Evolutionary conservation across 2,113 vertebrate species (phyloP), one percentile per base, ranked within the genome.

Genomic region (Polyodon spathula): DNA sequence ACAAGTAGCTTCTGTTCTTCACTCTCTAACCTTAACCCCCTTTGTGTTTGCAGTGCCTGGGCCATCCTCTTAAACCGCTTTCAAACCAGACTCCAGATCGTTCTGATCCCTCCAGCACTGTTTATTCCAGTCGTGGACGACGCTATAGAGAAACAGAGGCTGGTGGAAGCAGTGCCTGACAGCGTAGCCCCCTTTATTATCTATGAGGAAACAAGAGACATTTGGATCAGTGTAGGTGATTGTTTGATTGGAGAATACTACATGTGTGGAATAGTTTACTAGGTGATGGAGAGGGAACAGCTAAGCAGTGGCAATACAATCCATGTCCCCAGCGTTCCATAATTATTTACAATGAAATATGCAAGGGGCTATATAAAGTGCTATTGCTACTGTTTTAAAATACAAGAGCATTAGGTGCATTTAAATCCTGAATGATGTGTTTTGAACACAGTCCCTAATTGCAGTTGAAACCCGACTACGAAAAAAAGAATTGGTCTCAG

Each of bases 211-310:
- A 89, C 86, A 4, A 90, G 88, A 68, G 88, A 89, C 64, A 79
- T 90, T 76, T 90, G 88, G 88, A 90, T 90, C 81, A 90, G 90
- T 50, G 88, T 90, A 88, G 65, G 81, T 60, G 16, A n/a, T 11
- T 3, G 44, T 48, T 2, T 48, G 14, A 17, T 5, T 27, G 27
- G 27, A 27, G 27, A 27, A 27, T 3, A 27, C 2, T 27, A 27
- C 27, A 27, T 27, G 27, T 27, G 27, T 27, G 27, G 3, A 27
- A 27, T 27, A 27, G 27, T 27, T 27, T 27, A 27, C 27, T 27
- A 27, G 27, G 27, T 27, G 27, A 27, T 27, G 27, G 27, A 3
- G 27, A 27, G 1, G 27, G 2, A 27, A 27, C 27, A 27, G 27
- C 27, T 27, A 27, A 27, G 27, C 27, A 27, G 3, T 27, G 27